These are phyloP conservation scores for Paramuricea clavata DNA, from an alignment of 92 coral and sea anemone species.

Conservation along the genomic window DNA sequence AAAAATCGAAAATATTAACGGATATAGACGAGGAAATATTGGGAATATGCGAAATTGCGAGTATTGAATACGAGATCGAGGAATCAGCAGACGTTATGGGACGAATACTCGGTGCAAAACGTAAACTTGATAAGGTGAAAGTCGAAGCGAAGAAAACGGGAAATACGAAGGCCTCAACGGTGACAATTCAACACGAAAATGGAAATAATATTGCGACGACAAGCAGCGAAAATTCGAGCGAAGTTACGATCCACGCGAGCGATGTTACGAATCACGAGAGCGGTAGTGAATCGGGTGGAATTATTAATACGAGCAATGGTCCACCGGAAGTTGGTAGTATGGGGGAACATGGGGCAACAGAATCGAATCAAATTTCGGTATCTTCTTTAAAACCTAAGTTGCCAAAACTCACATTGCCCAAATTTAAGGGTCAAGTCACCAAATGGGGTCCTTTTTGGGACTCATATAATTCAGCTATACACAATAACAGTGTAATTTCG, in stretches of 20 bases:
- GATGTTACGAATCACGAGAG: background rate
- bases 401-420: background rate
- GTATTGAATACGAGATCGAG: too few relatives aligned
- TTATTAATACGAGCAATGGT: background rate
- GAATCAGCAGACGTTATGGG: background rate
- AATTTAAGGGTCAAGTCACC: conserved; percentile 15
- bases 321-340: background rate
- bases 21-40: too few relatives aligned
- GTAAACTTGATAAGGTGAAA: background rate
- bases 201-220: background rate
- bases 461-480: conserved; percentile 15
- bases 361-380: background rate
- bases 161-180: background rate
- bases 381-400: background rate
- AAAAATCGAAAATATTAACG: too few relatives aligned
- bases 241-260: background rate
- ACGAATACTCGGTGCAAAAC: background rate
- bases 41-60: too few relatives aligned
- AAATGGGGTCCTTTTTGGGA: conserved; percentile 10
- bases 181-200: background rate
- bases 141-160: background rate
- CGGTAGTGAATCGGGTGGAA: background rate
- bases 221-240: background rate
- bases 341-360: background rate
- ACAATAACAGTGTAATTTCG: background rate